Percentiles rank a stretch among this genome's conserved stretches.
These are phyloP conservation scores for Rhopalosiphum padi DNA, from an alignment of 1,140 invertebrate genomes.

Conservation along the genomic window DNA sequence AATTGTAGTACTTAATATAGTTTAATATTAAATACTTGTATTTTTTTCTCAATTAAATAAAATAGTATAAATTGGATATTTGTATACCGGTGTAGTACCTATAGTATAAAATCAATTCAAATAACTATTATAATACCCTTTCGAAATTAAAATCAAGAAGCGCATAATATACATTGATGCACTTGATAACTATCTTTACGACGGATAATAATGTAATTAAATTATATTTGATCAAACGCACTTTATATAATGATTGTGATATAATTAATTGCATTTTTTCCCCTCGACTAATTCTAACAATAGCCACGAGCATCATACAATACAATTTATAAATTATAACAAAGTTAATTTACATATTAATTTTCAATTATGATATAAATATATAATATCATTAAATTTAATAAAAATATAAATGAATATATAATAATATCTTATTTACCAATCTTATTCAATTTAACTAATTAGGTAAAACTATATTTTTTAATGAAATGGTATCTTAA, in stretches of 20 bases:
- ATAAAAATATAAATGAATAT: background rate
- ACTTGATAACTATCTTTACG: background rate
- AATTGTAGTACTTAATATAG: constrained; percentile 8
- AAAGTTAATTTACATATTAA: background rate
- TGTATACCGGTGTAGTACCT: background rate
- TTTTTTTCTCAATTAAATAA: background rate
- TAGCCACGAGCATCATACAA: background rate
- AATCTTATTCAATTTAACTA: background rate
- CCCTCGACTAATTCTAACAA: background rate
- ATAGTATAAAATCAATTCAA: background rate
- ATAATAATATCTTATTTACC: background rate
- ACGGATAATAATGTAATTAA: constrained; percentile 22
- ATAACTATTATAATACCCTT: background rate
- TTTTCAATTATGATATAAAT: background rate
- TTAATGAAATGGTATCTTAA: background rate
- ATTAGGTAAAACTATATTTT: background rate
- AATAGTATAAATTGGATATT: background rate
- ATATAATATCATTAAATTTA: background rate
- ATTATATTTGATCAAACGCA: constrained; percentile 28
- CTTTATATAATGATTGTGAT: background rate
- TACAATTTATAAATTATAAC: background rate
- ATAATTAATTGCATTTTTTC: constrained; percentile 21
- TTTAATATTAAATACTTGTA: background rate
- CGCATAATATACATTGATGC: constrained; percentile 32
- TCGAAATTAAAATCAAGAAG: constrained; percentile 13